These are phyloP conservation scores for Rhodinocichla rosea DNA, from an alignment of 2,113 vertebrate genomes.

Conservation along the genomic window DNA sequence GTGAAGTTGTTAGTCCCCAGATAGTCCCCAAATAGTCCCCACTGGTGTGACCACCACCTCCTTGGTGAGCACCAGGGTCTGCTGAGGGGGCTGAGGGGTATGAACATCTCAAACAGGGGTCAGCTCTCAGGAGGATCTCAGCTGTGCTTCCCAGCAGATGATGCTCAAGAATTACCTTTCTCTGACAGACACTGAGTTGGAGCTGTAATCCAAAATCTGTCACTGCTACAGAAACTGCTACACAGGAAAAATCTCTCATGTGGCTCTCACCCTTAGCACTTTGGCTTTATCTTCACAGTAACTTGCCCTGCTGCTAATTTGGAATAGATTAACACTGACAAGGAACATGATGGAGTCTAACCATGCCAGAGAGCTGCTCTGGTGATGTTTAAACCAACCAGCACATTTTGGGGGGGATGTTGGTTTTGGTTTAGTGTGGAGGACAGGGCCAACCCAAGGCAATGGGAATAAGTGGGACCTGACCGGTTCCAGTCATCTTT, in stretches of 20 bases:
- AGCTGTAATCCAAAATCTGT: not conserved
- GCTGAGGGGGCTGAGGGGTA: not conserved
- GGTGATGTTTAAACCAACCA: not conserved
- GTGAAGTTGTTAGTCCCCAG: not conserved
- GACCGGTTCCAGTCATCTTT: not conserved
- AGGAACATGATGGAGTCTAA: not conserved
- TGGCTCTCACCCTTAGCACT: not conserved
- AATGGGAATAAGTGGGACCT: not conserved
- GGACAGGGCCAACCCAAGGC: not conserved
- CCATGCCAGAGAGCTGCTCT: not conserved
- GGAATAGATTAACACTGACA: slow-evolving; percentile 6
- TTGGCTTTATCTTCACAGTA: not conserved
- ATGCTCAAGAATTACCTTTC: not conserved
- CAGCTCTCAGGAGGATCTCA: not conserved
- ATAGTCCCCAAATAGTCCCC: not conserved
- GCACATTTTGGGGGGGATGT: fast-evolving
- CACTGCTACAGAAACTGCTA: not conserved
- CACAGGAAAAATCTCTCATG: not conserved
- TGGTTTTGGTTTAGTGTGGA: not conserved
- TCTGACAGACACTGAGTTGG: not conserved
- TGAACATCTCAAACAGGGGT: not conserved
- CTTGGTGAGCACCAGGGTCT: not conserved
- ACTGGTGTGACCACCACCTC: not conserved
- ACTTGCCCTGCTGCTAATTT: not conserved
- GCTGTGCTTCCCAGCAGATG: not conserved